Base-by-base conservation (phyloP, 2,888 invertebrate species). In the Gymnosoma rotundatum region DNA sequence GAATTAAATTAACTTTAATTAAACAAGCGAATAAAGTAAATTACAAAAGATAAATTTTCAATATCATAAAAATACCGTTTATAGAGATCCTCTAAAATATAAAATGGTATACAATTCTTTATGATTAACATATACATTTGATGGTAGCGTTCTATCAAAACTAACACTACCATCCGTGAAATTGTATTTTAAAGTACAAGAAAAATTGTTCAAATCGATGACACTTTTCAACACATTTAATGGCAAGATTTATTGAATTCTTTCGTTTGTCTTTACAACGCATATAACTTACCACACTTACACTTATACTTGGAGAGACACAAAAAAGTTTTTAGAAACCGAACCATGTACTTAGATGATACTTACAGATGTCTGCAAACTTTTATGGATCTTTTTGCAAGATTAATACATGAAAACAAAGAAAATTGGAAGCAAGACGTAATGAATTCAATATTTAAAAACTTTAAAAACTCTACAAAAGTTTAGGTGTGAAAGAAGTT, bases 331-430 rank as follows among this genome's bases (percentile, higher is more conserved):
- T 60, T 76, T 21, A 63, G 64, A 70, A 78, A 72, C 25, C 69
- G 52, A 81, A 81, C 52, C 52, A 18, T 63, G 63, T 64, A 4
- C 5, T n/a, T 1, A 74, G 80, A 76, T 76, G 61, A 45, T 73
- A 50, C 56, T 78, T 54, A 67, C 64, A 52, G 81, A 84, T 84
- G 81, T 84, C 84, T 84, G 74, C 66, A 84, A 84, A 84, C 60
- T 84, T 84, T 63, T 66, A 52, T 74, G 60, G 56, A 48, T 25
- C 4, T 61, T 75, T 18, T 69, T 58, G 10, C 20, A 42, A 64
- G 18, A 52, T 60, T 66, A 64, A 64, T 45, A 42, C 14, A 42
- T 42, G 42, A 12, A 12, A 42, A 42, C 12, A 42, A 42, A 42
- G 12, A 42, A 10, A 42, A 32, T 7, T 0, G 32, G 8, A 32